These are phyloP conservation scores for Gibbula magus DNA, from an alignment of 2,888 invertebrate species.

Conservation along the genomic window DNA sequence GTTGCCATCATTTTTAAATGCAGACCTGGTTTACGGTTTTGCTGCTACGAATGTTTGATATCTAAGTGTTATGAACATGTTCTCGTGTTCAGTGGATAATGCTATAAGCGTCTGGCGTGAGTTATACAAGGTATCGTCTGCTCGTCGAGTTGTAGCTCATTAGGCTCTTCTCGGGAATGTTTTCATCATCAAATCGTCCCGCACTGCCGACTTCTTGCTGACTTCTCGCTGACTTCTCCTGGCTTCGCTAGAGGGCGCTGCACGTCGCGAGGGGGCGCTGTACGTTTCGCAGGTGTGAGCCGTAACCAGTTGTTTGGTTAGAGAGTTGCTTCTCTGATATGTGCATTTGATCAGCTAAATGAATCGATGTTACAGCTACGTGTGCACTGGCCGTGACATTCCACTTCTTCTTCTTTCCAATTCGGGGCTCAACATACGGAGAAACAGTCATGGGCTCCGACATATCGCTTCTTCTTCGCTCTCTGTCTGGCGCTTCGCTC, in stretches of 20 bases:
- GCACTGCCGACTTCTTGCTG: neutral
- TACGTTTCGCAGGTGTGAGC: slow-evolving; percentile 5
- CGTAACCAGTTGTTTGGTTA: neutral
- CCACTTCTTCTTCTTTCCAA: neutral
- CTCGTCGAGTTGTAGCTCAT: neutral
- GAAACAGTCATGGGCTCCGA: neutral
- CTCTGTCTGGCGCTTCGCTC: neutral
- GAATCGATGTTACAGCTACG: neutral
- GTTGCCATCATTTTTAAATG: no score
- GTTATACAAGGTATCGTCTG: neutral
- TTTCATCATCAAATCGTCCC: slow-evolving; percentile 1
- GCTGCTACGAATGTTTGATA: no score
- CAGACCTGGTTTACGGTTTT: no score
- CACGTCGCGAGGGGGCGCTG: neutral
- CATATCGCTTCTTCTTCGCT: neutral
- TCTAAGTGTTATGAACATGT: neutral
- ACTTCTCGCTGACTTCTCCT: neutral
- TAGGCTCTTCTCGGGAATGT: neutral
- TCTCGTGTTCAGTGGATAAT: neutral
- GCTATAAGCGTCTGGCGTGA: neutral
- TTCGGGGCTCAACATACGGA: neutral
- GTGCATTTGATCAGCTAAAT: neutral
- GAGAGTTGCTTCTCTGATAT: neutral
- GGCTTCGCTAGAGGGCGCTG: neutral
- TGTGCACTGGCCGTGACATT: neutral